Evolutionary conservation across 2,113 vertebrate species (phyloP).

Genomic region (Lophochroa leadbeateri): DNA sequence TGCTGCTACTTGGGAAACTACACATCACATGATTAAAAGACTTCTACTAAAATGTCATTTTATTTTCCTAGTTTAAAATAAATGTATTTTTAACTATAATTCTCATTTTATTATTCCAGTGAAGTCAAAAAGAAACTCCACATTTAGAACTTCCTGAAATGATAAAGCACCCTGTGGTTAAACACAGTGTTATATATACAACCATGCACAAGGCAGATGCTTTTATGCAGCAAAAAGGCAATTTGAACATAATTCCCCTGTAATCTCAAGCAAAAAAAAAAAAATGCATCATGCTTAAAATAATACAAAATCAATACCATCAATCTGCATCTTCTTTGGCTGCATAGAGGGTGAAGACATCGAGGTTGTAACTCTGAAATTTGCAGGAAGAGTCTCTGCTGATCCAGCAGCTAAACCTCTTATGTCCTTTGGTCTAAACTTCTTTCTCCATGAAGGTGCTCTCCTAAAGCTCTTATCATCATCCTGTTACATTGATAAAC

Average conservation of each 20-base stretch:
- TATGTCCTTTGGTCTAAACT: constrained; percentile 95
- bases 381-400: constrained; percentile 93
- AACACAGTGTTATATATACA: constrained; percentile 36
- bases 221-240: constrained; percentile 6
- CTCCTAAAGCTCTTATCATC: constrained; percentile 96
- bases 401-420: constrained; percentile 86
- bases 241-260: background rate
- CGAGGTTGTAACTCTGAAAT: constrained; percentile 89
- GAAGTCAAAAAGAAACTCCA: background rate
- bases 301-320: constrained; percentile 78
- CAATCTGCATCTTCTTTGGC: constrained; percentile 95
- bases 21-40: background rate
- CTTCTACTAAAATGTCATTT: background rate
- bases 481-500: constrained; percentile 76
- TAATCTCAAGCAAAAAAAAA: background rate
- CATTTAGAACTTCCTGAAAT: background rate
- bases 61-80: background rate
- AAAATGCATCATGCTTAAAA: background rate
- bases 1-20: background rate
- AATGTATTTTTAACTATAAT: background rate
- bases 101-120: background rate
- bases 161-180: background rate
- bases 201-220: constrained; percentile 62
- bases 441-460: constrained; percentile 97
- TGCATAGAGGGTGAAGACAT: constrained; percentile 88